Conservation (phyloP, 1,140 invertebrate genomes). For the Mizuhopecten yessoensis region DNA sequence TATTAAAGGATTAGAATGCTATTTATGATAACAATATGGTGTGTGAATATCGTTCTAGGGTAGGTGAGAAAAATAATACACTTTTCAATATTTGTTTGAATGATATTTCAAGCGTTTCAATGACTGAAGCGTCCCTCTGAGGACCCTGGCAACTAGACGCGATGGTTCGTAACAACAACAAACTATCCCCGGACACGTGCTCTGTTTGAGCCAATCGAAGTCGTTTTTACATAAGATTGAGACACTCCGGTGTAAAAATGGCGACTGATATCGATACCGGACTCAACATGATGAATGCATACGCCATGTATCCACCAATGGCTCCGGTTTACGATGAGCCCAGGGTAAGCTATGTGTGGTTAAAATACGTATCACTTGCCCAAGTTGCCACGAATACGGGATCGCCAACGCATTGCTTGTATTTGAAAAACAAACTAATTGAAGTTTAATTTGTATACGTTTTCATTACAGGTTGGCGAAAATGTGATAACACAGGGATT, state of each 20-base stretch:
- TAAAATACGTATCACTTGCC: background rate
- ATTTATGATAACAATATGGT: slow-evolving; percentile 28
- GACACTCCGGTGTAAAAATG: slow-evolving; percentile 65
- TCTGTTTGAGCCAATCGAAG: slow-evolving; percentile 22
- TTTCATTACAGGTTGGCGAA: slow-evolving; percentile 74
- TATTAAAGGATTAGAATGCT: slow-evolving; percentile 26
- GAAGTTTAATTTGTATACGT: background rate
- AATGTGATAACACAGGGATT: slow-evolving; percentile 72
- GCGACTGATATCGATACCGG: slow-evolving; percentile 67
- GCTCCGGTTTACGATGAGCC: slow-evolving; percentile 65
- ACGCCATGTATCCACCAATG: slow-evolving; percentile 45
- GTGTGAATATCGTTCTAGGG: background rate
- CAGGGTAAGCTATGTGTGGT: slow-evolving; percentile 64
- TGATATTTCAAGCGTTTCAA: background rate
- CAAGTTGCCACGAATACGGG: background rate
- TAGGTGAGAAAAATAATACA: slow-evolving; percentile 21
- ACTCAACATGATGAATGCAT: slow-evolving; percentile 53
- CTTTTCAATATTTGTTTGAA: background rate
- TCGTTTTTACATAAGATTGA: slow-evolving; percentile 26
- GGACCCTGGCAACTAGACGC: slow-evolving; percentile 18
- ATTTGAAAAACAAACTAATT: slow-evolving; percentile 11
- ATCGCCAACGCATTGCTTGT: slow-evolving; percentile 41
- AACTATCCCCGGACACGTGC: slow-evolving; percentile 21
- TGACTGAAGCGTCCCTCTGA: background rate
- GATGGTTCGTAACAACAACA: slow-evolving; percentile 23